Conservation (phyloP, 2,888 invertebrate species). For the Dorcus hopei region DNA sequence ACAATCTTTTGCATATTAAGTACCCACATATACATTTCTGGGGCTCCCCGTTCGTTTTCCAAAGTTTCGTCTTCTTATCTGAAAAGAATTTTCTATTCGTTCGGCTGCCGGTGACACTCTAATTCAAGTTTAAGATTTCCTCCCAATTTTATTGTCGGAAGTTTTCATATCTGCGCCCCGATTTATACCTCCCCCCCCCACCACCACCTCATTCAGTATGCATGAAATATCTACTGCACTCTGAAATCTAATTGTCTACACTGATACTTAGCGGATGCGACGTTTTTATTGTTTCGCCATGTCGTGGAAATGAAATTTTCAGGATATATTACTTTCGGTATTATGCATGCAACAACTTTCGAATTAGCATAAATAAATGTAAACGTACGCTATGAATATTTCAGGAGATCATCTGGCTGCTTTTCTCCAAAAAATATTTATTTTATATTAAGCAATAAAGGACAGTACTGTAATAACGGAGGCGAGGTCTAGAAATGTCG, state of each 20-base stretch:
- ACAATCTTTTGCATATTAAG: slow-evolving; percentile 28
- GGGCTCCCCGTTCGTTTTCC: slow-evolving; percentile 19
- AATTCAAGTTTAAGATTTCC: slow-evolving; percentile 43
- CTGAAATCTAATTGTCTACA: slow-evolving; percentile 18
- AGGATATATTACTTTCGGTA: neutral
- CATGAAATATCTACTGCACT: slow-evolving; percentile 30
- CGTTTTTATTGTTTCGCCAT: neutral
- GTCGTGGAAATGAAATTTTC: neutral
- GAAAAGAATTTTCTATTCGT: slow-evolving; percentile 40
- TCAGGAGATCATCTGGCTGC: too few relatives aligned
- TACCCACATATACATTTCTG: slow-evolving; percentile 17
- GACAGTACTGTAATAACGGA: too few relatives aligned
- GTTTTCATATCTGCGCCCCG: slow-evolving; percentile 30
- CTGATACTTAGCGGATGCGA: neutral
- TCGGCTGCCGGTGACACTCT: slow-evolving; percentile 44
- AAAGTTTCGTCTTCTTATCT: slow-evolving; percentile 32
- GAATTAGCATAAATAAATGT: neutral
- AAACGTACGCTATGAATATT: neutral
- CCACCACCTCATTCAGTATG: slow-evolving; percentile 28
- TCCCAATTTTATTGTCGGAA: slow-evolving; percentile 29
- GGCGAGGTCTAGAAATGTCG: neutral
- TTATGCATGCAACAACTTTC: neutral
- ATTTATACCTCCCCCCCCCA: slow-evolving; percentile 4
- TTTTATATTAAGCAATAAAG: too few relatives aligned
- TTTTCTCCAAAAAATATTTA: too few relatives aligned